These are phyloP conservation scores for Mormyrops boulengeri DNA, from an alignment of 2,797 vertebrate genomes.

Conservation along the genomic window DNA sequence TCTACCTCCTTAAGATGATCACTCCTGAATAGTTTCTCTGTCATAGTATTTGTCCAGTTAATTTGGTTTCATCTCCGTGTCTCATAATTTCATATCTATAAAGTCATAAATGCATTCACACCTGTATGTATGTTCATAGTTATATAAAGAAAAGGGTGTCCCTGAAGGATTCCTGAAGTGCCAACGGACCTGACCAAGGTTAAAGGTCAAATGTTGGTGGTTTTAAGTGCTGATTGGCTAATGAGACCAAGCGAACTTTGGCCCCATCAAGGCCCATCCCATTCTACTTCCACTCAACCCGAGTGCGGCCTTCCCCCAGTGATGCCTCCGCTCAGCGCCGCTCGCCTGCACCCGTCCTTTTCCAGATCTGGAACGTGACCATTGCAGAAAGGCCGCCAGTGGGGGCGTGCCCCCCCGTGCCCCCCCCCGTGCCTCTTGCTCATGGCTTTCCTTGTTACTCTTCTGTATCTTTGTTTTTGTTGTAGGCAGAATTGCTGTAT, in stretches of 20 bases:
- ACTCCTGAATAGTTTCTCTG: not conserved
- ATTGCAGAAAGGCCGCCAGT: not conserved
- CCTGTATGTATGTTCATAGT: not conserved
- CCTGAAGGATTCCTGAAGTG: not conserved
- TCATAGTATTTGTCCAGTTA: not conserved
- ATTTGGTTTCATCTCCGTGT: conserved; percentile 11
- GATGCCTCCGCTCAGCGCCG: not conserved
- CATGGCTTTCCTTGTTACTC: conserved; percentile 46
- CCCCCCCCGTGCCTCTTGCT: conserved; percentile 35
- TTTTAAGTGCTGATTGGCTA: not conserved
- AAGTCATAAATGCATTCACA: not conserved
- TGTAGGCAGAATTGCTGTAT: conserved; percentile 19
- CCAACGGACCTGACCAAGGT: not conserved
- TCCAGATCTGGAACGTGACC: not conserved
- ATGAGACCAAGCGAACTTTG: not conserved
- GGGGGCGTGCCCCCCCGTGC: not conserved
- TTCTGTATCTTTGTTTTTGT: conserved; percentile 28
- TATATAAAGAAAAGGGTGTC: not conserved
- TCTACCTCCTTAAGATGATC: conserved; percentile 11
- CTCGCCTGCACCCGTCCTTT: not conserved
- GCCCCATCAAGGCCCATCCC: too few relatives aligned
- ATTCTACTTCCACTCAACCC: not conserved
- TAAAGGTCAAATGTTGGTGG: not conserved
- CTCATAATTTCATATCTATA: not conserved
- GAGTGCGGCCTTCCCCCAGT: not conserved